A percentile compares a stretch with the other conserved stretches of the same genome.
These are phyloP conservation scores for Corynorhinus townsendii DNA, from an alignment of 2,113 vertebrate genomes.

Conservation along the genomic window DNA sequence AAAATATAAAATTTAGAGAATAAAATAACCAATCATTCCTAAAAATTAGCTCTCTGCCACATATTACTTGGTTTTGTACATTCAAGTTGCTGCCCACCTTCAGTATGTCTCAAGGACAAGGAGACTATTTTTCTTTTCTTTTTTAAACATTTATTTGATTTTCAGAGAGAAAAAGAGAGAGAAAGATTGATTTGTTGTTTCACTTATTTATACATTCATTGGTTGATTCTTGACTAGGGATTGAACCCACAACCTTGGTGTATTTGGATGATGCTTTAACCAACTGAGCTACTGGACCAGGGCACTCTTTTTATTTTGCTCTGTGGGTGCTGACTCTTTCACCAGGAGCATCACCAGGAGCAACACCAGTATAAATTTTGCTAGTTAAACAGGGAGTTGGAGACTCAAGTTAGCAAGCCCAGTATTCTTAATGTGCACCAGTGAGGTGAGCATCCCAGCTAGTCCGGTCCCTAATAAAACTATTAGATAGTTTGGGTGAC, in stretches of 20 bases:
- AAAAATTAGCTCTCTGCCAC: neutral
- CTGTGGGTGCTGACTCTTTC: neutral
- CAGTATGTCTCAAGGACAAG: neutral
- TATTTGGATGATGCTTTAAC: neutral
- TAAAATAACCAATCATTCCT: conserved; percentile 22
- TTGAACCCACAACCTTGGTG: neutral
- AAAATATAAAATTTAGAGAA: conserved; percentile 30
- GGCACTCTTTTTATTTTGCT: neutral
- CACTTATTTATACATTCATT: neutral
- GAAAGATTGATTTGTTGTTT: neutral
- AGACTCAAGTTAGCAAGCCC: neutral
- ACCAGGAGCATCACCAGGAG: neutral
- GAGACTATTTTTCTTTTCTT: neutral
- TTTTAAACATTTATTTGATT: neutral
- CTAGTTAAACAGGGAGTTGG: neutral
- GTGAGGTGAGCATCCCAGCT: neutral
- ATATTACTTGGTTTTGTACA: conserved; percentile 34
- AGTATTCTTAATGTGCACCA: neutral
- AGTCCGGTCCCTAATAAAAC: neutral
- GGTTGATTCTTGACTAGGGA: neutral
- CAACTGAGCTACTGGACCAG: neutral
- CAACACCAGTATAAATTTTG: neutral
- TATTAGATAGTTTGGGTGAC: neutral
- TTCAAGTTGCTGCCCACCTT: conserved; percentile 3
- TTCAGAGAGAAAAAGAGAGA: neutral